Conservation (phyloP, 2,888 invertebrate genomes). For the Crocallis elinguaria region DNA sequence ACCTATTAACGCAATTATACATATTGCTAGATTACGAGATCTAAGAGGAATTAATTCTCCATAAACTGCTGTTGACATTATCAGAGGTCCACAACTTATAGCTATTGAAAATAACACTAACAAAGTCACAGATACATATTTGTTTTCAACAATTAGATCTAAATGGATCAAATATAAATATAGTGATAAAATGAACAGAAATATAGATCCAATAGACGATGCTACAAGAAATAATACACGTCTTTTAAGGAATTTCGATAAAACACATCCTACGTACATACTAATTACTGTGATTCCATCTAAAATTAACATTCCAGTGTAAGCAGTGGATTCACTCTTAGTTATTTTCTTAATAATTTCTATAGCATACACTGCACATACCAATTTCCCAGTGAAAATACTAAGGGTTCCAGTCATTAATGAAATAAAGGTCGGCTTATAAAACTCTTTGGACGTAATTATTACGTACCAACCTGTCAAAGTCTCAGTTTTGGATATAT, state of each 20-base stretch:
- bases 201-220: constrained; percentile 36
- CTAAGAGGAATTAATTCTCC: constrained; percentile 48
- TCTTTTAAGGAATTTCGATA: constrained; percentile 43
- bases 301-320: constrained; percentile 54
- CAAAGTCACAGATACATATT: constrained; percentile 40
- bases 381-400: constrained; percentile 50
- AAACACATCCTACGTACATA: constrained; percentile 45
- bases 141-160: constrained; percentile 40
- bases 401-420: constrained; percentile 34
- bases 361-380: constrained; percentile 51
- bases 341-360: constrained; percentile 58
- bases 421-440: constrained; percentile 47
- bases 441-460: constrained; percentile 42
- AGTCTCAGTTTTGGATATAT: constrained; percentile 1
- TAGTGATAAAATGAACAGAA: constrained; percentile 42
- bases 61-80: constrained; percentile 41
- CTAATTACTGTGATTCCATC: constrained; percentile 55
- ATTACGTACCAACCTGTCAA: constrained; percentile 21
- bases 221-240: constrained; percentile 44
- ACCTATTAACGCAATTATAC: constrained; percentile 23
- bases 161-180: constrained; percentile 45
- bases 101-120: constrained; percentile 44
- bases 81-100: constrained; percentile 50
- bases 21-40: constrained; percentile 42
- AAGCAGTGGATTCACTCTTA: constrained; percentile 46